Evolutionary conservation across 2,888 invertebrate species (phyloP).

Genomic region (Euzophera pinguis): DNA sequence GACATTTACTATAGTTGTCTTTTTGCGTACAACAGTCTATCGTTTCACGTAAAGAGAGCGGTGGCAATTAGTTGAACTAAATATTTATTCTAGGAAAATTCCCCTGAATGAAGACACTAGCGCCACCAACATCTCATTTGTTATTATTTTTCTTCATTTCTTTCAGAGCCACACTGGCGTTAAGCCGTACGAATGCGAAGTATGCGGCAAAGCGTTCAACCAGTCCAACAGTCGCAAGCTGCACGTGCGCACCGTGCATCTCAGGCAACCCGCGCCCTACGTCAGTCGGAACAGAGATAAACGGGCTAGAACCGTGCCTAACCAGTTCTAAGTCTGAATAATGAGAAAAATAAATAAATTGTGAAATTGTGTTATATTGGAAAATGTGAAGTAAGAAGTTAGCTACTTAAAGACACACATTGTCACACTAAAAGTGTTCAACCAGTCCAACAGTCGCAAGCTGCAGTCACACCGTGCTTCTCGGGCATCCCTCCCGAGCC

Average conservation of each 20-base stretch:
- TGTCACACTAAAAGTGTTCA: constrained; percentile 61
- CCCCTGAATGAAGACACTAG: too few relatives aligned
- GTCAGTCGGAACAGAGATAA: constrained; percentile 38
- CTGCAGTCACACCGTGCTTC: constrained; percentile 55
- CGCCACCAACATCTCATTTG: too few relatives aligned
- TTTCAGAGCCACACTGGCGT: constrained; percentile 50
- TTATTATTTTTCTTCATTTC: too few relatives aligned
- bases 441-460: constrained; percentile 56
- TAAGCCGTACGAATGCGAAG: constrained; percentile 61
- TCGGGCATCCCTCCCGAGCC: constrained; percentile 49
- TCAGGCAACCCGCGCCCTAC: constrained; percentile 49
- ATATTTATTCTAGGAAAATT: too few relatives aligned
- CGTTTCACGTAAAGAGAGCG: too few relatives aligned
- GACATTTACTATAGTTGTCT: too few relatives aligned
- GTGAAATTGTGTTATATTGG: too few relatives aligned
- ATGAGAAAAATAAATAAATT: too few relatives aligned
- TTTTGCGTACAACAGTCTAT: too few relatives aligned
- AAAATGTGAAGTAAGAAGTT: too few relatives aligned
- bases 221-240: constrained; percentile 59
- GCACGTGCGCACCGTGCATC: constrained; percentile 52
- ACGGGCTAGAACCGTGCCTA: constrained; percentile 3
- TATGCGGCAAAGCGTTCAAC: constrained; percentile 59
- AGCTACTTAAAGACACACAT: too few relatives aligned
- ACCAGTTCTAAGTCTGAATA: not conserved
- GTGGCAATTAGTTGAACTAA: too few relatives aligned